These are phyloP conservation scores for Drosophila erecta DNA, from an alignment of 1,140 invertebrate species.

Conservation along the genomic window DNA sequence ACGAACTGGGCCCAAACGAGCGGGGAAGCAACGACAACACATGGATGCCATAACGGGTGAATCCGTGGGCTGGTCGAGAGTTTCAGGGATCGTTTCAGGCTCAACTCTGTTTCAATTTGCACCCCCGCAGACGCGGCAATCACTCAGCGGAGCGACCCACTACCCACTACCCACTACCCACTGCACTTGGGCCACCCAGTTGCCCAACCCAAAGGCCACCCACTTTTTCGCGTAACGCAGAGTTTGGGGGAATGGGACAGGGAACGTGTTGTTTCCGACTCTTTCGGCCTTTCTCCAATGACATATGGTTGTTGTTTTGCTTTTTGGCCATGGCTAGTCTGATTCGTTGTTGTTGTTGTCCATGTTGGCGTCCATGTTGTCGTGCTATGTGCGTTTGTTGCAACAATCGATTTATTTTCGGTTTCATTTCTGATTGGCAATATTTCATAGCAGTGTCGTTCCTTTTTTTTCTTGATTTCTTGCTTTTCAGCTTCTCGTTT, in stretches of 20 bases:
- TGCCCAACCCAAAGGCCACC: neutral
- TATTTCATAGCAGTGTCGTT: conserved; percentile 74
- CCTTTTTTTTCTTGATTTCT: neutral
- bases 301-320: conserved; percentile 44
- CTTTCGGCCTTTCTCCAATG: conserved; percentile 19
- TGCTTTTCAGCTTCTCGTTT: conserved; percentile 1
- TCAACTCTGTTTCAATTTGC: conserved; percentile 79
- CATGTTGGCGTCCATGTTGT: conserved; percentile 24
- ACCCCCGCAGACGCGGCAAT: conserved; percentile 68
- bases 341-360: conserved; percentile 39
- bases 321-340: conserved; percentile 33
- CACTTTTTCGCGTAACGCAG: conserved; percentile 62
- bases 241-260: conserved; percentile 39
- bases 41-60: conserved; percentile 36
- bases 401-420: conserved; percentile 84
- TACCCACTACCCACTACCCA: conserved; percentile 8
- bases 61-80: conserved; percentile 4
- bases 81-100: conserved; percentile 16
- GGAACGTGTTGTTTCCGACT: conserved; percentile 15
- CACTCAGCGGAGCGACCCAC: conserved; percentile 49
- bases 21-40: conserved; percentile 51
- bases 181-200: conserved; percentile 1
- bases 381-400: conserved; percentile 62
- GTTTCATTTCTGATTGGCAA: conserved; percentile 84
- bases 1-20: conserved; percentile 54